Evolutionary conservation across 2,888 invertebrate genomes (phyloP).

Genomic region (Trichopoda pennipes): DNA sequence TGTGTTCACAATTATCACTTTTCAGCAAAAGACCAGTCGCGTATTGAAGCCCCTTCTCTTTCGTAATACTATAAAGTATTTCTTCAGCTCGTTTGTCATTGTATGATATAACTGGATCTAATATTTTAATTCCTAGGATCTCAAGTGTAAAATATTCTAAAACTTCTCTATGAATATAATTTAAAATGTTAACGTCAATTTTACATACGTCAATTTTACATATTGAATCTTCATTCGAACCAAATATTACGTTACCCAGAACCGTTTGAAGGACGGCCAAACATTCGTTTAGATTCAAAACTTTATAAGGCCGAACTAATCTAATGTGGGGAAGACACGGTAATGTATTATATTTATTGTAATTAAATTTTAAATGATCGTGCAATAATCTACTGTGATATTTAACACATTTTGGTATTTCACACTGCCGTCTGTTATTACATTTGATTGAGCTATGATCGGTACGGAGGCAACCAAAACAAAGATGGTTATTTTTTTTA

Average conservation of each 20-base stretch:
- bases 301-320: neutral
- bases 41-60: neutral
- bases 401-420: too few species aligned
- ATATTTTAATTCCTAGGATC: neutral
- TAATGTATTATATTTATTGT: too few species aligned
- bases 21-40: slow-evolving; percentile 4
- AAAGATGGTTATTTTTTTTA: too few species aligned
- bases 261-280: too few species aligned
- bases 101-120: neutral
- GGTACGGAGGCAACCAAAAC: too few species aligned
- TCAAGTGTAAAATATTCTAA: neutral
- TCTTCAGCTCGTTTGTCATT: neutral
- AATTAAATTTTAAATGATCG: too few species aligned
- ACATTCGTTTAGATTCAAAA: too few species aligned
- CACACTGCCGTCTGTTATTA: too few species aligned
- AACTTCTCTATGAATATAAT: neutral
- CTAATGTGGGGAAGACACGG: neutral
- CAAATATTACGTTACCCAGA: slow-evolving; percentile 14
- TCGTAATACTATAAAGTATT: neutral
- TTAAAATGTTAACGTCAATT: neutral
- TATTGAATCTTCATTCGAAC: too few species aligned
- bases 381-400: too few species aligned
- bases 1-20: neutral
- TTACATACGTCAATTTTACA: slow-evolving; percentile 11
- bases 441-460: too few species aligned